Evolutionary conservation across 2,797 vertebrate genomes (phyloP).

Genomic region (Cichlasoma orientale): DNA sequence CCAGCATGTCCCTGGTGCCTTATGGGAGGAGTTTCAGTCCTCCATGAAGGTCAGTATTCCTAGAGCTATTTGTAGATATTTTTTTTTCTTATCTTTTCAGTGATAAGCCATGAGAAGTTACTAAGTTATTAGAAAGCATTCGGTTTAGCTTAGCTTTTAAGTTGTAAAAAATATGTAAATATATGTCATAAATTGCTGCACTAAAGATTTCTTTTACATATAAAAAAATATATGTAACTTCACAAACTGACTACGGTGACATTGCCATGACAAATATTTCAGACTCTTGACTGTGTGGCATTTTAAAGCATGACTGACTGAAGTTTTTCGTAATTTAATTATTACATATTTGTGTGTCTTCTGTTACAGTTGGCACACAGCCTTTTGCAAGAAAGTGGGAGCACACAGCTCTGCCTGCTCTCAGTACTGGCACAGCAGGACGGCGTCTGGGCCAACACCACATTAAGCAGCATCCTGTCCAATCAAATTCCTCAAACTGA

Average conservation of each 20-base stretch:
- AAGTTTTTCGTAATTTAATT: conserved; percentile 28
- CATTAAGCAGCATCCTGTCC: conserved; percentile 90
- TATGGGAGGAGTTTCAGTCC: conserved; percentile 96
- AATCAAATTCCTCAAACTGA: conserved; percentile 87
- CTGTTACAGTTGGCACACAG: conserved; percentile 88
- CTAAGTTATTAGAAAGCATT: not conserved
- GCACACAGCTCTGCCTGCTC: conserved; percentile 90
- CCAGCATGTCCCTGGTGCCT: conserved; percentile 91
- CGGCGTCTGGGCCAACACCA: conserved; percentile 92
- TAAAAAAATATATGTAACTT: not conserved
- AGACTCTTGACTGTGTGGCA: not conserved
- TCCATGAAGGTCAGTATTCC: conserved; percentile 90
- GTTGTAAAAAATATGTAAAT: not conserved
- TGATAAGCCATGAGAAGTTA: conserved; percentile 24
- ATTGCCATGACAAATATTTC: not conserved
- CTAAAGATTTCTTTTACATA: not conserved
- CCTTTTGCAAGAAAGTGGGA: conserved; percentile 93
- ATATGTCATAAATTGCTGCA: not conserved
- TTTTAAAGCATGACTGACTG: not conserved
- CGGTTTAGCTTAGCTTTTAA: conserved; percentile 9
- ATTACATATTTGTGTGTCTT: conserved; percentile 38
- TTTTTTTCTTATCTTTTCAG: conserved; percentile 30
- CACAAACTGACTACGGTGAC: not conserved
- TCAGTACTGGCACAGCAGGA: conserved; percentile 90
- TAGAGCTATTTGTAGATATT: conserved; percentile 20